A percentile compares a stretch with the other conserved stretches of the same genome.
Evolutionary conservation across 2,113 vertebrate genomes (phyloP).

Genomic region (Burhinus bistriatus): DNA sequence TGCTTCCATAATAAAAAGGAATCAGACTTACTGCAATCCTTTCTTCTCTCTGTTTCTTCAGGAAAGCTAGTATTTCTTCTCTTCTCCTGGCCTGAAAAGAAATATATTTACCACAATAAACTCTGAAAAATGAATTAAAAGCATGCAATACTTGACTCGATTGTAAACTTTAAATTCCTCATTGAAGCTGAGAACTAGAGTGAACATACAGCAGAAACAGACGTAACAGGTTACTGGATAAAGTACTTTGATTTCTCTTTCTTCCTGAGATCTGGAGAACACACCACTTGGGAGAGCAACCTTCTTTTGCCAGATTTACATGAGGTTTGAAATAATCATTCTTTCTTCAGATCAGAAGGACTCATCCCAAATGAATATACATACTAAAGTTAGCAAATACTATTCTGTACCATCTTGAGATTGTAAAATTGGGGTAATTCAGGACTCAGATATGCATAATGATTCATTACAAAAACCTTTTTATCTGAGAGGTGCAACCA

Average conservation of each 20-base stretch:
- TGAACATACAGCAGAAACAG: not conserved
- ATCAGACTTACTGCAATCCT: slow-evolving; percentile 66
- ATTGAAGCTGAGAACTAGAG: not conserved
- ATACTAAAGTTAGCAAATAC: not conserved
- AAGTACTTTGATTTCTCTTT: not conserved
- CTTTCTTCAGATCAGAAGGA: not conserved
- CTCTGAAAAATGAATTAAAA: not conserved
- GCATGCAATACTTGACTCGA: not conserved
- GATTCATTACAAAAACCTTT: not conserved
- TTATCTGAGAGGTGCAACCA: not conserved
- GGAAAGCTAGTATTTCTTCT: slow-evolving; percentile 73
- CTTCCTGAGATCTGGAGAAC: not conserved
- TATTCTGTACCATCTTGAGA: not conserved
- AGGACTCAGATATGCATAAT: not conserved
- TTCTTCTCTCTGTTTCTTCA: slow-evolving; percentile 76
- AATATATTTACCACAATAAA: not conserved
- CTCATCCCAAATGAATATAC: not conserved
- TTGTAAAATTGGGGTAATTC: not conserved
- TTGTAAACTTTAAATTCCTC: not conserved
- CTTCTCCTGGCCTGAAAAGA: slow-evolving; percentile 72
- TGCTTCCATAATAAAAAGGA: not conserved
- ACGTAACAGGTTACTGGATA: not conserved
- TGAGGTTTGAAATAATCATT: not conserved
- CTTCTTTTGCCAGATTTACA: not conserved
- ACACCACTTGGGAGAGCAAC: not conserved